phyloP scores from a whole-genome alignment of 2,888 invertebrate genomes.

The Acanthopleura granulata region DNA sequence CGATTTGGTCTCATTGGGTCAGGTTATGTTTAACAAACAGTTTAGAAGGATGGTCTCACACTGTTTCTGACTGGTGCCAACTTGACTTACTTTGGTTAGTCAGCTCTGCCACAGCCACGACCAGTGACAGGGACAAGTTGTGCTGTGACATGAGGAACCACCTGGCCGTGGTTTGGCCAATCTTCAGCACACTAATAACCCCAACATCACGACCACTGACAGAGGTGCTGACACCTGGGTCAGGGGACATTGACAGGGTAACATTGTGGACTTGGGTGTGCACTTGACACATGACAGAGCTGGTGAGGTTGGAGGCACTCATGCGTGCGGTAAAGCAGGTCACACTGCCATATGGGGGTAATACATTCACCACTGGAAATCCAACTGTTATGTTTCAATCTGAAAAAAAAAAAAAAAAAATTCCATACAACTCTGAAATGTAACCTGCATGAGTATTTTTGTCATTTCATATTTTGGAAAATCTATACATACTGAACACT shows the following conservation, averaged over 20 bases:
- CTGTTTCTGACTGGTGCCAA: too few species aligned
- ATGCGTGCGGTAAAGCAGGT: not conserved
- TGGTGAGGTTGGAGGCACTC: not conserved
- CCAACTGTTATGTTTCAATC: not conserved
- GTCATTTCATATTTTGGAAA: too few species aligned
- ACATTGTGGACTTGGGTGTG: constrained; percentile 39
- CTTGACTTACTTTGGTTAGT: constrained; percentile 24
- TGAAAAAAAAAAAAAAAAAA: not conserved
- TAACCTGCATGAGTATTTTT: too few species aligned
- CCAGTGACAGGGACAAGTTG: constrained; percentile 24
- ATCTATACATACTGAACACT: too few species aligned
- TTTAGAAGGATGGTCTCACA: too few species aligned
- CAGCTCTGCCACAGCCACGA: constrained; percentile 30
- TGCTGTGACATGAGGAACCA: constrained; percentile 38
- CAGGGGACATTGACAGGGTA: constrained; percentile 33
- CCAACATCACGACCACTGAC: constrained; percentile 39
- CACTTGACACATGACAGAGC: constrained; percentile 38
- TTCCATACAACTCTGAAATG: too few species aligned
- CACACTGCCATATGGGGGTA: not conserved
- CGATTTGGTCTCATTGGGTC: too few species aligned
- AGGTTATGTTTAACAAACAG: too few species aligned
- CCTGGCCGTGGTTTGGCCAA: constrained; percentile 17
- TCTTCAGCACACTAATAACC: constrained; percentile 28
- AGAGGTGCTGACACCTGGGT: constrained; percentile 24
- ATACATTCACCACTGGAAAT: not conserved